phyloP scores from a whole-genome alignment of 2,797 vertebrate species.

The Sarcophilus harrisii region DNA sequence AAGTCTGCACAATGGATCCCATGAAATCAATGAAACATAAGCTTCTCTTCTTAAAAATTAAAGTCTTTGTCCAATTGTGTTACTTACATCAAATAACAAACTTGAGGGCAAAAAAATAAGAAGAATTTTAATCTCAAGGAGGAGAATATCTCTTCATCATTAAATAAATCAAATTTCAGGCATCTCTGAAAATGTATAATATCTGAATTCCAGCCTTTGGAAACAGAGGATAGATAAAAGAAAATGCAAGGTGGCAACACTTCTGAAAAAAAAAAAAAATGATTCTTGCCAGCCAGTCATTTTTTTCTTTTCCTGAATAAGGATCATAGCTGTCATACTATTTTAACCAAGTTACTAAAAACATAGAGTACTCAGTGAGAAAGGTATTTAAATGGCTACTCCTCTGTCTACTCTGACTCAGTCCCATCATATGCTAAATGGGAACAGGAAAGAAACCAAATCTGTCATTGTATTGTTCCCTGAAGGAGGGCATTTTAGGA shows the following conservation, averaged over 20 bases:
- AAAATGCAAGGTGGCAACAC: not conserved
- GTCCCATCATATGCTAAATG: not conserved
- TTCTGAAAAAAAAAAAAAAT: not conserved
- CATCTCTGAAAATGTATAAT: not conserved
- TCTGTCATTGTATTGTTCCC: not conserved
- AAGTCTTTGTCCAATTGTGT: not conserved
- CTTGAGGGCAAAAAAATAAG: not conserved
- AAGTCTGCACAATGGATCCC: not conserved
- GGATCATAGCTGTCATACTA: not conserved
- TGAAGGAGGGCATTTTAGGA: conserved; percentile 15
- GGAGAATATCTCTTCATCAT: conserved; percentile 31
- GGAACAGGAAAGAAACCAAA: conserved; percentile 15
- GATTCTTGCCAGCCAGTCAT: not conserved
- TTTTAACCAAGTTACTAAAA: conserved; percentile 9
- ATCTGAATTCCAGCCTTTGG: conserved; percentile 28
- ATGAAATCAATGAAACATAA: not conserved
- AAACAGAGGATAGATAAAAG: not conserved
- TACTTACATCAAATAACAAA: not conserved
- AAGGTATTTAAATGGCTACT: conserved; percentile 29
- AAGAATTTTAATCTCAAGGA: conserved; percentile 5
- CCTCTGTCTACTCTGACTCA: not conserved
- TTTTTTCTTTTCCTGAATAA: not conserved
- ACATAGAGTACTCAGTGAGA: conserved; percentile 15
- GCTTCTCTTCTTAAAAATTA: not conserved
- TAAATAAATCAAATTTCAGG: conserved; percentile 32